phyloP scores from a whole-genome alignment of 2,888 invertebrate species.

The Caenorhabditis sp. region DNA sequence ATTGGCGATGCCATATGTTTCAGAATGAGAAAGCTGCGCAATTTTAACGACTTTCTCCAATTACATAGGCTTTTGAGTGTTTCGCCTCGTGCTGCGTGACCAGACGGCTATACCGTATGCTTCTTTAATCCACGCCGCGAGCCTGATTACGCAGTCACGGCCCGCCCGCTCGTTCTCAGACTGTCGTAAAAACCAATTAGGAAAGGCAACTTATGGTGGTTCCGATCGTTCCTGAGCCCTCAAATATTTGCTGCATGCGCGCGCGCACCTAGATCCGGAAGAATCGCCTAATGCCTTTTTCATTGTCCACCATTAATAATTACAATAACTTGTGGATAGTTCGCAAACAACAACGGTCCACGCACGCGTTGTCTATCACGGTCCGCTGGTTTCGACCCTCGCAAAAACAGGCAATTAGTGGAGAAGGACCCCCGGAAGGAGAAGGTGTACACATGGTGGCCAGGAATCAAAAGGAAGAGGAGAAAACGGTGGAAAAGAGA shows the following conservation, averaged over 20 bases:
- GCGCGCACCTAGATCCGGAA: not conserved
- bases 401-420: constrained; percentile 30
- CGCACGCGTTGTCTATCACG: constrained; percentile 30
- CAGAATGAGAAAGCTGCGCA: too few species aligned
- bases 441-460: not conserved
- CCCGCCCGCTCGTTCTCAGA: not conserved
- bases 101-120: constrained; percentile 29
- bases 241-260: constrained; percentile 4
- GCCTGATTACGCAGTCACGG: constrained; percentile 26
- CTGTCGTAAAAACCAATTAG: constrained; percentile 33
- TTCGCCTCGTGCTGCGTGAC: not conserved
- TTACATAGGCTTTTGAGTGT: constrained; percentile 7
- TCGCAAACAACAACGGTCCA: not conserved
- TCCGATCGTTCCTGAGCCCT: not conserved
- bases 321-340: constrained; percentile 34
- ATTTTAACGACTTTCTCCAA: constrained; percentile 34
- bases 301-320: constrained; percentile 25
- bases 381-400: constrained; percentile 36
- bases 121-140: constrained; percentile 15
- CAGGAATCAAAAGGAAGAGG: not conserved
- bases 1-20: constrained; percentile 15
- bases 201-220: too few species aligned
- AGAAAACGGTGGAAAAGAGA: constrained; percentile 1
- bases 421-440: not conserved
- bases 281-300: constrained; percentile 9